Evolutionary conservation across 1,140 invertebrate species (phyloP).

Genomic region (Charaxes varanes): DNA sequence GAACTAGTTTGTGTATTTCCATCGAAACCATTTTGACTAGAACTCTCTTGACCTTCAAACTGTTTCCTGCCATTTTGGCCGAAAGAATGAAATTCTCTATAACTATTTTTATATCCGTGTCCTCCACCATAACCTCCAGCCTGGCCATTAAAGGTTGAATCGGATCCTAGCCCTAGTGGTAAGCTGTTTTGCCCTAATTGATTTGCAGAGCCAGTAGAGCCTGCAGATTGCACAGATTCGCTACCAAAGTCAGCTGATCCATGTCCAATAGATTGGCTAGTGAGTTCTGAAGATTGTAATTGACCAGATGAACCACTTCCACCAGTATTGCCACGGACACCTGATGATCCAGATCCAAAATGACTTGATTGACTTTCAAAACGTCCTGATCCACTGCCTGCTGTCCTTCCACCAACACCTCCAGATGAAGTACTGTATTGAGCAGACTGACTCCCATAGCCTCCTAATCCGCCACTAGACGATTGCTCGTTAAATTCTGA

Average conservation of each 20-base stretch:
- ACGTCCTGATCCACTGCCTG: neutral
- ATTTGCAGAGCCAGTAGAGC: too few species aligned
- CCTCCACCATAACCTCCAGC: neutral
- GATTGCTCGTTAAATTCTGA: too few species aligned
- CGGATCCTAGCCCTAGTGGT: too few species aligned
- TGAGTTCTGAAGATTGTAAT: too few species aligned
- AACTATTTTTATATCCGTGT: neutral
- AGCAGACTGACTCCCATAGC: neutral
- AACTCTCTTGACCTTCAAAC: neutral
- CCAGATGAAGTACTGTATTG: neutral
- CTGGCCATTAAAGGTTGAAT: too few species aligned
- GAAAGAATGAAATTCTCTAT: neutral
- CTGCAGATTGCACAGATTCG: neutral
- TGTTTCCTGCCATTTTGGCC: neutral
- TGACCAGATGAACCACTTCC: neutral
- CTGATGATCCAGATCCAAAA: neutral
- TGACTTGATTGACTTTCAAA: slow-evolving; percentile 6
- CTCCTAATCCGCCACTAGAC: neutral
- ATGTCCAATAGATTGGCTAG: neutral
- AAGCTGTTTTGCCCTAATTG: too few species aligned
- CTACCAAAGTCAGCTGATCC: neutral
- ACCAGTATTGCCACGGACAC: neutral
- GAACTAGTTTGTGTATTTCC: slow-evolving; percentile 2
- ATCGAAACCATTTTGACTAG: neutral
- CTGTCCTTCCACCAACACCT: neutral